These are phyloP conservation scores for Lichenostomus cassidix DNA, from an alignment of 2,113 vertebrate species.

Conservation along the genomic window DNA sequence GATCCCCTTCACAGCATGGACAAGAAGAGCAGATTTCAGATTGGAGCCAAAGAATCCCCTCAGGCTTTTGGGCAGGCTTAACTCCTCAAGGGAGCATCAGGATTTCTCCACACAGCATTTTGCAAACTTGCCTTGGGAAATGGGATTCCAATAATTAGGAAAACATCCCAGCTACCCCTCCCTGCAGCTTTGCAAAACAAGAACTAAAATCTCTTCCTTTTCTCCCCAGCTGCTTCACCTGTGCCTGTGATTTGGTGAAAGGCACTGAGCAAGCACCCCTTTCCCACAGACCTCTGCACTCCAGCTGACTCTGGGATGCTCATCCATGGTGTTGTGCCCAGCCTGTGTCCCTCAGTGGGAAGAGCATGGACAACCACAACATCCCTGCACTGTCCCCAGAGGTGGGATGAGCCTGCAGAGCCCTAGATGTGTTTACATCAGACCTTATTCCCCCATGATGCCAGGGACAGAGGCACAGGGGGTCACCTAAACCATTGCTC, in stretches of 20 bases:
- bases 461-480: not conserved
- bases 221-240: not conserved
- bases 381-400: too few relatives aligned
- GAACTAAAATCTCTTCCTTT: not conserved
- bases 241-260: not conserved
- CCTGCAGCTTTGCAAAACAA: not conserved
- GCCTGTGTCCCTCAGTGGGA: not conserved
- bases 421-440: not conserved
- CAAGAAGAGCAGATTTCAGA: not conserved
- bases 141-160: not conserved
- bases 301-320: not conserved
- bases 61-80: not conserved
- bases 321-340: too few relatives aligned
- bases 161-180: not conserved
- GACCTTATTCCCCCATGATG: not conserved
- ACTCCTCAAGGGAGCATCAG: not conserved
- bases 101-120: not conserved
- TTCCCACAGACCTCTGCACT: not conserved
- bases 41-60: not conserved
- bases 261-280: not conserved
- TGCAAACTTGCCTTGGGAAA: not conserved
- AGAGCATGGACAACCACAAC: not conserved
- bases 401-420: not conserved
- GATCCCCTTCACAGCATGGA: not conserved
- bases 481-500: not conserved